Evolutionary conservation across 2,888 invertebrate species (phyloP).

Genomic region (Helobdella robusta): DNA sequence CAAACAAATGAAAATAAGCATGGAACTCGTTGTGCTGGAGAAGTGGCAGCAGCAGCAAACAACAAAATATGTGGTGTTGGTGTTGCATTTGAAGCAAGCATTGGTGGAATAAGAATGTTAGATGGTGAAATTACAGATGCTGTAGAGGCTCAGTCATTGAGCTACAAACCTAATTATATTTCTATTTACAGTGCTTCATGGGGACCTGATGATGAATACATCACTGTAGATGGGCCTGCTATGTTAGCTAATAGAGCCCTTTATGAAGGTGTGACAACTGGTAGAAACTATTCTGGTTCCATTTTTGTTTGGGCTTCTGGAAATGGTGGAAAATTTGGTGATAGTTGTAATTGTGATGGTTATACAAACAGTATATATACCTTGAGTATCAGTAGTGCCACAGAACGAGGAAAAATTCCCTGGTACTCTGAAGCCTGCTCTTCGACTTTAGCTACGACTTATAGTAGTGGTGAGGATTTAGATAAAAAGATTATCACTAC

Average conservation of each 20-base stretch:
- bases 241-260: slow-evolving; percentile 88
- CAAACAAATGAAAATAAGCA: slow-evolving; percentile 81
- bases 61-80: slow-evolving; percentile 90
- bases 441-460: slow-evolving; percentile 92
- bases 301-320: slow-evolving; percentile 99
- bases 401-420: slow-evolving; percentile 64
- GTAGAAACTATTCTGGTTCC: slow-evolving; percentile 82
- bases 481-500: slow-evolving; percentile 64
- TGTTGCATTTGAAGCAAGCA: slow-evolving; percentile 85
- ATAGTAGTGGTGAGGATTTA: slow-evolving; percentile 84
- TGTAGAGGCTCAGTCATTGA: slow-evolving; percentile 87
- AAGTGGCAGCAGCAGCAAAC: slow-evolving; percentile 92
- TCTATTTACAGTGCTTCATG: slow-evolving; percentile 94
- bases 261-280: slow-evolving; percentile 77
- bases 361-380: slow-evolving; percentile 99
- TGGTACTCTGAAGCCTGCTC: slow-evolving; percentile 90
- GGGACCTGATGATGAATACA: slow-evolving; percentile 97
- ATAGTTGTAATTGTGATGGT: slow-evolving; percentile 95
- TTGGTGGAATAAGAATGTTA: slow-evolving; percentile 93
- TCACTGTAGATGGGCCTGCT: slow-evolving; percentile 94
- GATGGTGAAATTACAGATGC: slow-evolving; percentile 86
- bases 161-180: slow-evolving; percentile 87
- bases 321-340: slow-evolving; percentile 83
- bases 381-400: slow-evolving; percentile 80
- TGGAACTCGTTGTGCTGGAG: slow-evolving; percentile 84